Evolutionary conservation across 2,888 invertebrate genomes (phyloP).

Genomic region (Minunthozetes semirufus): DNA sequence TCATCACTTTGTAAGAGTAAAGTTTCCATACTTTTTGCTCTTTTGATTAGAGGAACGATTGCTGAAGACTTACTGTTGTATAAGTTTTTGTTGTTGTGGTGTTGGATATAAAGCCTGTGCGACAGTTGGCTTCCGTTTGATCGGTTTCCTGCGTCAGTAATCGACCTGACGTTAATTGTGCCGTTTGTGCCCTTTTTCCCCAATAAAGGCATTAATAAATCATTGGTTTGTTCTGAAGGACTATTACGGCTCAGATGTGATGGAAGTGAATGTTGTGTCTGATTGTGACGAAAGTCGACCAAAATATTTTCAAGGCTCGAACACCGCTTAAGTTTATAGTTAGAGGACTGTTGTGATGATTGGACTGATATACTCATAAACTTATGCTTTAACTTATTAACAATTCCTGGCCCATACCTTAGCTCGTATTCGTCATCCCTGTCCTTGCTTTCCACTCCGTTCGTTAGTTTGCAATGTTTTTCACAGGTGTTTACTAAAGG

Average conservation of each 20-base stretch:
- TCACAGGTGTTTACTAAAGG: not conserved
- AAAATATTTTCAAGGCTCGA: constrained; percentile 40
- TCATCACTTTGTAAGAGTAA: constrained; percentile 22
- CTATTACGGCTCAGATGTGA: constrained; percentile 1
- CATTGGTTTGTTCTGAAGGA: constrained; percentile 11
- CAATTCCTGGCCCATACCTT: constrained; percentile 42
- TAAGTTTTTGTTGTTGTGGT: constrained; percentile 10
- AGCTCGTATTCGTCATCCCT: constrained; percentile 37
- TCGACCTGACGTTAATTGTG: not conserved
- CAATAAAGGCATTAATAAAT: constrained; percentile 25
- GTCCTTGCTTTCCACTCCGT: not conserved
- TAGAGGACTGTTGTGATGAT: constrained; percentile 1
- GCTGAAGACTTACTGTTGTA: constrained; percentile 25
- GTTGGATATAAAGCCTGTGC: constrained; percentile 12
- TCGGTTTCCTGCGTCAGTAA: constrained; percentile 25
- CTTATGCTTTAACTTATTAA: constrained; percentile 39
- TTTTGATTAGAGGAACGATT: constrained; percentile 25
- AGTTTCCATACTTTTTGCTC: constrained; percentile 34
- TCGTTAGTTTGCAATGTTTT: not conserved
- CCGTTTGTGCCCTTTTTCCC: constrained; percentile 4
- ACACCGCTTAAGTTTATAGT: constrained; percentile 37
- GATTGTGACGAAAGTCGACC: constrained; percentile 23
- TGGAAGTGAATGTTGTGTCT: not conserved
- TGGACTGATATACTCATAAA: constrained; percentile 40
- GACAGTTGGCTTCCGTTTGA: constrained; percentile 18